Evolutionary conservation across 2,113 vertebrate genomes (phyloP), one percentile per base, ranked within the genome.

Genomic region (Origma solitaria): DNA sequence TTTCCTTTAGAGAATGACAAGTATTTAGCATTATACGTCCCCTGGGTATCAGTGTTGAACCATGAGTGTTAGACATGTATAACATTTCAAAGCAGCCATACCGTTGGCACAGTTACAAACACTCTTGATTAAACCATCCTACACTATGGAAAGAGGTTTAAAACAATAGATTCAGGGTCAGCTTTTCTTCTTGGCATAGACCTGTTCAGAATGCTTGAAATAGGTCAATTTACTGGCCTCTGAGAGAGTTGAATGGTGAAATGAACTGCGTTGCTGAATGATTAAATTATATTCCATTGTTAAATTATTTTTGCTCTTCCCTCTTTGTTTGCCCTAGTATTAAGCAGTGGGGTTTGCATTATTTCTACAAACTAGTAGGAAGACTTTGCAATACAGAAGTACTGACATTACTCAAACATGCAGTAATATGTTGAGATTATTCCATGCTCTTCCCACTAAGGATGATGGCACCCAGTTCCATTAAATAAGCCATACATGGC

Each of bases 1-100:
- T 75, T 93, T 89, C 61, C 90, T 91, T 83, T 50, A 61, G 69
- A 90, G 65, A 96, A 88, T 82, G 69, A 79, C 56, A 81, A 44
- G 65, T 79, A 84, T 94, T 93, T 78, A 86, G 64, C 80, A 38
- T 71, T 88, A 54, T 92, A 47, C 0, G 0, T 78, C 93, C 69
- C 72, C n/a, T 53, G 65, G 24, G 88, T 81, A 56, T 90, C 21
- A 18, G 38, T 64, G 71, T 49, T 82, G 84, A 83, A 60, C 45
- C 33, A 31, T 3, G 50, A 66, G 38, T 49, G 44, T 83, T 68
- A 78, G 82, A 61, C 60, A 71, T 24, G 7, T 49, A n/a, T 71
- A 88, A 65, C 65, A 61, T 95, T 96, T 95, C 93, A 94, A 95
- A 94, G 90, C 65, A 56, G 38, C 71, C 0, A 0, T 44, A 37